A percentile compares a stretch with the other conserved stretches of the same genome.
Evolutionary conservation across 2,113 vertebrate genomes (phyloP).

Genomic region (Vulpes lagopus): DNA sequence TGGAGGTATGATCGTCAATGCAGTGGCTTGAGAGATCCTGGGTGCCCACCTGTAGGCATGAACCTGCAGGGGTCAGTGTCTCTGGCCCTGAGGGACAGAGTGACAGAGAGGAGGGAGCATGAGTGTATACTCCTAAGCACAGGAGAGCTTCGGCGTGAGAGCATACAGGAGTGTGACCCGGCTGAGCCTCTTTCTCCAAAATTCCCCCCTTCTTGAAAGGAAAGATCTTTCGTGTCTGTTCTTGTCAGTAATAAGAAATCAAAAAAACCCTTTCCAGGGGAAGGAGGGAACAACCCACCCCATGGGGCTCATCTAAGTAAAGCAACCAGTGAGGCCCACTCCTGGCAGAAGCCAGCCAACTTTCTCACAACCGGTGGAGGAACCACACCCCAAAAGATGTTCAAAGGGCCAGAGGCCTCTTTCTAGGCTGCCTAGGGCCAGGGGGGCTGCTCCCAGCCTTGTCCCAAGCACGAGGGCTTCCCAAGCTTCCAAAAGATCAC

Average conservation of each 20-base stretch:
- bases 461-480: background rate
- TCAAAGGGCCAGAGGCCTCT: background rate
- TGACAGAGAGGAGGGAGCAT: background rate
- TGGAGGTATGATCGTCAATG: background rate
- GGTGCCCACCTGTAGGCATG: background rate
- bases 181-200: background rate
- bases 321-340: background rate
- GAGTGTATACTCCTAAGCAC: background rate
- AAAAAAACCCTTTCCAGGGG: background rate
- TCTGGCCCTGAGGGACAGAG: background rate
- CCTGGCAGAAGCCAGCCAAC: background rate
- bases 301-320: background rate
- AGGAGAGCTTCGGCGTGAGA: background rate
- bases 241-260: constrained; percentile 35
- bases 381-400: background rate
- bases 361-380: background rate
- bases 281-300: background rate
- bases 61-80: background rate
- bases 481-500: background rate
- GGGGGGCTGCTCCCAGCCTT: background rate
- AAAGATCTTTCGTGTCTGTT: background rate
- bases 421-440: background rate
- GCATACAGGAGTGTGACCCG: background rate
- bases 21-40: background rate
- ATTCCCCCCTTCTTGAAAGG: background rate